Evolutionary conservation across 2,888 invertebrate species (phyloP), one percentile per base, ranked within the genome.

Genomic region (Palloptera scutellata): DNA sequence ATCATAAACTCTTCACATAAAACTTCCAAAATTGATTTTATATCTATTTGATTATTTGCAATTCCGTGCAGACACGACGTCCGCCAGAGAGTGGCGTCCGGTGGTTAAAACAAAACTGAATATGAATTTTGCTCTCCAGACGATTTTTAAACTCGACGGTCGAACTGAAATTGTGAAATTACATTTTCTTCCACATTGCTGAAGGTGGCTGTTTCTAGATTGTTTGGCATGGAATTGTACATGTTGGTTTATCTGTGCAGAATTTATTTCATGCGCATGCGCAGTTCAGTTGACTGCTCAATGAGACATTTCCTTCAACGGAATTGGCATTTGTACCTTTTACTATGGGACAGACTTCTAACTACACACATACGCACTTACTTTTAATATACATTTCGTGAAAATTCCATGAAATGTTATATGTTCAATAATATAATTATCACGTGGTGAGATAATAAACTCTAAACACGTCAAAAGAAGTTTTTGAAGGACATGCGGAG

Each of bases 81-180:
- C 78, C 79, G 79, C 79, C 78, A 76, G 70, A 76, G 76, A 74
- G 75, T 78, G 80, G 80, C 79, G 79, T 78, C 75, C 79, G 77
- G 76, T 78, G 76, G 74, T 76, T 77, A 73, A 77, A 76, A 76
- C 72, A 74, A 76, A 75, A 77, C 78, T 79, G 72, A 69, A 70
- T 48, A 9, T 66, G 54, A 15, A 19, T 57, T 42, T 61, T 41
- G 41, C 15, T n/a, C 53, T 53, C 67, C 64, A 64, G 54, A 58
- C 66, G 64, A 61, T 62, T 55, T 55, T 41, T 64, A 60, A 45
- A 59, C 59, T 53, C 60, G 68, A 66, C 57, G 68, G 45, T 64
- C 61, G 64, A 68, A 68, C 53, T 64, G 48, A 68, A 70, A 70
- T 70, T 65, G 70, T 64, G 68, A 70, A 65, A 65, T 70, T 62